These are phyloP conservation scores for Synchiropus splendidus DNA, from an alignment of 2,113 vertebrate species.

Conservation along the genomic window DNA sequence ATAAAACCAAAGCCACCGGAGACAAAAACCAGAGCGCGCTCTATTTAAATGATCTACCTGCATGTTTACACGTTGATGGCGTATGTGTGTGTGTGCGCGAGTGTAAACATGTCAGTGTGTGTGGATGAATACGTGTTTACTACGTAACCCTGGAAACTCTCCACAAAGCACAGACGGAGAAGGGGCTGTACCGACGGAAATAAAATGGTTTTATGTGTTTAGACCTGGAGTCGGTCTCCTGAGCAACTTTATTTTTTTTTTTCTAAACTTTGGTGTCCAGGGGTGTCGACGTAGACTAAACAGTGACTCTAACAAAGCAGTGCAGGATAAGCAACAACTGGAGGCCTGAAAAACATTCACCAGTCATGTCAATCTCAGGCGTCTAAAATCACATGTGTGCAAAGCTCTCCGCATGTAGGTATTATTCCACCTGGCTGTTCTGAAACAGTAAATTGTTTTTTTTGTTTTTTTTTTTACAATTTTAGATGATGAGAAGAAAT, in stretches of 20 bases:
- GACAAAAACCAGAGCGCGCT: conserved; percentile 41
- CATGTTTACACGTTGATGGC: conserved; percentile 28
- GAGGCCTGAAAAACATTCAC: conserved; percentile 55
- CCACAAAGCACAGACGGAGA: conserved; percentile 3
- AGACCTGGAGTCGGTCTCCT: conserved; percentile 45
- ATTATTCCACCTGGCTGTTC: no score
- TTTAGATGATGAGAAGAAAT: no score
- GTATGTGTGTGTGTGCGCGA: conserved; percentile 4
- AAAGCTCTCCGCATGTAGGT: no score
- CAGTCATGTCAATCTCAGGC: conserved; percentile 30
- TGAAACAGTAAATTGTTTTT: no score
- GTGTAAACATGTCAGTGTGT: conserved; percentile 10
- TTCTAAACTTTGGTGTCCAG: conserved; percentile 48
- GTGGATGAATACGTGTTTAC: conserved; percentile 14
- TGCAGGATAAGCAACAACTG: conserved; percentile 61
- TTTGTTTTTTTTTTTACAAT: no score
- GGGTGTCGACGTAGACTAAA: conserved; percentile 64
- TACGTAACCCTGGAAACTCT: conserved; percentile 32
- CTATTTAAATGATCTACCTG: conserved; percentile 37
- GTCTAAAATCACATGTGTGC: no score
- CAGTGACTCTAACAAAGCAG: conserved; percentile 56
- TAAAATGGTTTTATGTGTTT: conserved; percentile 34
- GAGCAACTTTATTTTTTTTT: conserved; percentile 50
- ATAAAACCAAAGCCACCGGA: conserved; percentile 46
- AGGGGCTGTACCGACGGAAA: conserved; percentile 19